Percentiles rank a stretch among this genome's conserved stretches.
Evolutionary conservation across 2,888 invertebrate species (phyloP).

Genomic region (Acrocyrtus sp.): DNA sequence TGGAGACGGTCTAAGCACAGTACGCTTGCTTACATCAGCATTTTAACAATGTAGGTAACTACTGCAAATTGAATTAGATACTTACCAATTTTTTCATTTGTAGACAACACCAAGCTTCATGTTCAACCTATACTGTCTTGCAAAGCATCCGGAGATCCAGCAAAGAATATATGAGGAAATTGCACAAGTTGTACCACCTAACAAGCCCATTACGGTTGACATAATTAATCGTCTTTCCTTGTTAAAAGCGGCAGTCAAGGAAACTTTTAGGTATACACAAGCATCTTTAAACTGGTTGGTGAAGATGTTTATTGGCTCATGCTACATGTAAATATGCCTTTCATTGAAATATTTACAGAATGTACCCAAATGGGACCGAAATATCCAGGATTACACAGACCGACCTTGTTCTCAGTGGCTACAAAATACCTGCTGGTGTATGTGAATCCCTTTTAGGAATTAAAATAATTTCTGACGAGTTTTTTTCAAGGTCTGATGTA

Average conservation of each 20-base stretch:
- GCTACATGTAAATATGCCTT: no score
- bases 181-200: slow-evolving; percentile 61
- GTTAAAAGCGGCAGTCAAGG: slow-evolving; percentile 75
- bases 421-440: slow-evolving; percentile 66
- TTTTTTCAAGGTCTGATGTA: background rate
- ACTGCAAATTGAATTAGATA: slow-evolving; percentile 11
- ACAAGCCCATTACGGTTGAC: slow-evolving; percentile 66
- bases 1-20: slow-evolving; percentile 70
- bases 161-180: slow-evolving; percentile 66
- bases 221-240: slow-evolving; percentile 67
- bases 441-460: slow-evolving; percentile 18
- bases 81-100: slow-evolving; percentile 48
- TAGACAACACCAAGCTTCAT: slow-evolving; percentile 68
- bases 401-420: slow-evolving; percentile 74
- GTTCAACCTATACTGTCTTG: slow-evolving; percentile 64
- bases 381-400: slow-evolving; percentile 66
- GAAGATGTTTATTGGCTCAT: no score
- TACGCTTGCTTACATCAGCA: slow-evolving; percentile 64
- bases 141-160: slow-evolving; percentile 57
- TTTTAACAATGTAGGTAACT: background rate
- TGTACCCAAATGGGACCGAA: slow-evolving; percentile 66
- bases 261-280: slow-evolving; percentile 70
- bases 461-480: background rate
- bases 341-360: slow-evolving; percentile 61
- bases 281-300: no score